Percentiles rank a stretch among this genome's conserved stretches.
These are phyloP conservation scores for Heteractis magnifica DNA, from an alignment of 92 coral and sea anemone genomes.

Conservation along the genomic window DNA sequence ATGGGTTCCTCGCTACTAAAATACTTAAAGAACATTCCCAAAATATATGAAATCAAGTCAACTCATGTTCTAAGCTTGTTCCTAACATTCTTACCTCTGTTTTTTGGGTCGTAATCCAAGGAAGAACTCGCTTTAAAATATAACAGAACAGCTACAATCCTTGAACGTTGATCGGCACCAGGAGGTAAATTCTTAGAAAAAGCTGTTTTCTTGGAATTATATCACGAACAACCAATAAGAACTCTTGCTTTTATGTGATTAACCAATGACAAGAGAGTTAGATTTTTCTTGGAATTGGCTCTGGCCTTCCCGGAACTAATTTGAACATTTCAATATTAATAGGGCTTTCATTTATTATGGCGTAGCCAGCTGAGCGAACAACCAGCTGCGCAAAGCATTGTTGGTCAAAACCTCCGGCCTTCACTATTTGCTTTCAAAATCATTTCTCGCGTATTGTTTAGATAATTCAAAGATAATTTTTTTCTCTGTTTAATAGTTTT, in stretches of 20 bases:
- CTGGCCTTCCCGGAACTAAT: background rate
- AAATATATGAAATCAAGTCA: background rate
- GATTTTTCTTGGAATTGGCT: background rate
- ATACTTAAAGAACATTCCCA: background rate
- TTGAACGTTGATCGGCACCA: background rate
- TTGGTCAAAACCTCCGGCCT: no score
- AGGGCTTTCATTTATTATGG: no score
- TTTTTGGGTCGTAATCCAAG: background rate
- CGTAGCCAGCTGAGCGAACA: no score
- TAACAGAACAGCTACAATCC: background rate
- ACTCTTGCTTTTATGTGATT: background rate
- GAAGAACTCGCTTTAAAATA: background rate
- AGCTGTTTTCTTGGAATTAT: background rate
- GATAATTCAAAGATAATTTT: no score
- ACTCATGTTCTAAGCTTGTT: background rate
- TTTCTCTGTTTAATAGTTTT: no score
- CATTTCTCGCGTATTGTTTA: no score
- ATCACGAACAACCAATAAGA: background rate
- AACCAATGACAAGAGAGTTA: background rate
- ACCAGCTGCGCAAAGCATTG: no score
- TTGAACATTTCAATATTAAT: no score
- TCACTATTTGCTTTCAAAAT: no score
- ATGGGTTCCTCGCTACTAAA: background rate
- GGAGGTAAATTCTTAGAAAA: background rate
- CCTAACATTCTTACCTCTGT: background rate